Evolutionary conservation across 2,113 vertebrate species (phyloP).

Genomic region (Regulus satrapa): DNA sequence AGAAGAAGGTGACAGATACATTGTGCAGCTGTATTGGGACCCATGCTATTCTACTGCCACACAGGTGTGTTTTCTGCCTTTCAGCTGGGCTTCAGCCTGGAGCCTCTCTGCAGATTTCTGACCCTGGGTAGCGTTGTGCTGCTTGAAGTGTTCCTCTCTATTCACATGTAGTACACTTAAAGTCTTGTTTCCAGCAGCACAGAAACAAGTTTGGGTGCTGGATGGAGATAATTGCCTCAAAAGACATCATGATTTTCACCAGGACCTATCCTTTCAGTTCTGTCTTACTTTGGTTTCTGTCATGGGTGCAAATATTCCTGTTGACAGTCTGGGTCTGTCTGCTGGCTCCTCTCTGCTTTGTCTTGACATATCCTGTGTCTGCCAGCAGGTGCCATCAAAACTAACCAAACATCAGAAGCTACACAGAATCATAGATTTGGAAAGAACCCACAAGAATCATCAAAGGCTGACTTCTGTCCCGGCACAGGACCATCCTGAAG

Average conservation of each 20-base stretch:
- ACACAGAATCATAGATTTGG: neutral
- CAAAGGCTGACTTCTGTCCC: neutral
- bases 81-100: neutral
- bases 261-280: neutral
- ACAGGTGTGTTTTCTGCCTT: neutral
- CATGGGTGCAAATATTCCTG: neutral
- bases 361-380: neutral
- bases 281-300: neutral
- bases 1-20: neutral
- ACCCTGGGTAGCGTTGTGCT: neutral
- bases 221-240: neutral
- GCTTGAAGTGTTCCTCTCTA: neutral
- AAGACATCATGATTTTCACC: neutral
- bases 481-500: neutral
- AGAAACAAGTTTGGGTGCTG: neutral
- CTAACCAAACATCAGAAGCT: neutral
- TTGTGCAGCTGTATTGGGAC: rapidly evolving
- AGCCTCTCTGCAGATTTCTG: neutral
- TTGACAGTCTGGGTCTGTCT: neutral
- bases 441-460: neutral
- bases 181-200: neutral
- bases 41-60: neutral
- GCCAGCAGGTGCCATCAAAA: slow-evolving; percentile 31
- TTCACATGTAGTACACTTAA: neutral
- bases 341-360: neutral